Base-by-base conservation (phyloP, 2,797 vertebrate genomes). In the Leptoclinus maculatus region DNA sequence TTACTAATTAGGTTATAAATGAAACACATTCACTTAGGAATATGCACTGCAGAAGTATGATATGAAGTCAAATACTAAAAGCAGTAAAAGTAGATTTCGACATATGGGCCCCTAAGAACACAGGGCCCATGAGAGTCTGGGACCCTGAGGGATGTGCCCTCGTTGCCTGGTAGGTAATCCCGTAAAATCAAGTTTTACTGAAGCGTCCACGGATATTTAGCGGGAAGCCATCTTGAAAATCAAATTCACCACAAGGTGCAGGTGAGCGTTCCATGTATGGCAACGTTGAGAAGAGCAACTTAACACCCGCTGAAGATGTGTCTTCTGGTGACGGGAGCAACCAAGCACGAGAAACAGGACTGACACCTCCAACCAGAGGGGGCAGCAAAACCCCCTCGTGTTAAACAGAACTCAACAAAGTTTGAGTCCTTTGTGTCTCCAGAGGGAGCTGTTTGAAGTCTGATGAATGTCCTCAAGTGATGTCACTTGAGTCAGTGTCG, bases 181-280 rank as follows among this genome's bases (percentile, higher is more conserved):
- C 1, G 8, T n/a, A 51, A 51, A 51, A n/a, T 21, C 51, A 62
- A 41, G 21, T 27, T 11, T 67, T 69, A 14, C 36, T 71, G 25
- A 65, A 53, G 60, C 36, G 14, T 68, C 58, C 6, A 32, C 56
- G 49, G 39, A 58, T 62, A 41, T 57, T 69, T 29, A 53, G 53
- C 56, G 39, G 64, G 21, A 5, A 2, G 5, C 25, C 21, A 27
- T 21, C 7, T 17, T 43, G 7, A 56, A 53, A 65, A 43, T 63
- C 9, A 53, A 53, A 57, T 39, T 67, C 7, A 45, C 36, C 39
- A 58, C 4, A 49, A 27, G 19, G 23, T 43, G 34, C 12, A 60
- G 12, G 32, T 14, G 29, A 45, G 47, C 5, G 23, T 32, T 36
- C 12, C 5, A 7, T 27, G 4, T 5, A 38, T 7, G 19, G 67